Base-by-base conservation (phyloP, 2,888 invertebrate genomes). In the Metallyticus violacea region DNA sequence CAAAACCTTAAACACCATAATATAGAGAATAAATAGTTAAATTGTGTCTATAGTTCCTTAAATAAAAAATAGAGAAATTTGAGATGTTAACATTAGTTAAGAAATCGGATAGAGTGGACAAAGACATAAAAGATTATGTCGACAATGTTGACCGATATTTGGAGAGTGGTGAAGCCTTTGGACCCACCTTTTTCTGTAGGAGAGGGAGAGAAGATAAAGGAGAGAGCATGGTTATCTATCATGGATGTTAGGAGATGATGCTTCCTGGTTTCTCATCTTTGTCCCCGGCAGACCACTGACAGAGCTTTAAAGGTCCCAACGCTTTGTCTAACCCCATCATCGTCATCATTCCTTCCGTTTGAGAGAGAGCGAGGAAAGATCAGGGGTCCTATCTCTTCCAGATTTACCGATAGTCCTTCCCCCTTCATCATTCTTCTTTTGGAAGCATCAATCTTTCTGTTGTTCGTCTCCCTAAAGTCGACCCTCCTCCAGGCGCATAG, bases 361-460 rank as follows among this genome's bases (percentile, higher is more conserved):
- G 25, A 40, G 22, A 2, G 29, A 25, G 26, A 30, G 6, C 29
- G 81, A 81, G 7, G 81, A 81, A 26, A n/a, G 40, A 26, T 30
- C 26, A 26, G 26, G n/a, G 62, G 2, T n/a, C 15, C 25, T 25
- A 82, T 82, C 26, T 26, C 26, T n/a, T 26, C 82, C 82, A 82
- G 82, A 82, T 82, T 82, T 82, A 82, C 26, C 26, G 82, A 82
- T 82, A 40, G 62, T 26, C 26, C 81, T 28, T 6, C 30, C 81
- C 30, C 82, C 27, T 82, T 82, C 82, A 76, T 76, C 76, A 76
- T 76, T 76, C 40, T 76, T 76, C 82, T 82, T 76, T 40, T 30
- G n/a, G 26, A 76, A 76, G 9, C 82, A 82, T 82, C 82, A 82
- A 82, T 82, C 82, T 82, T 76, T 82, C 26, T 62, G 40, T 62